Percentiles rank a stretch among this genome's conserved stretches.
Conservation (phyloP, 2,797 vertebrate genomes). For the Tiaroga cobitis region DNA sequence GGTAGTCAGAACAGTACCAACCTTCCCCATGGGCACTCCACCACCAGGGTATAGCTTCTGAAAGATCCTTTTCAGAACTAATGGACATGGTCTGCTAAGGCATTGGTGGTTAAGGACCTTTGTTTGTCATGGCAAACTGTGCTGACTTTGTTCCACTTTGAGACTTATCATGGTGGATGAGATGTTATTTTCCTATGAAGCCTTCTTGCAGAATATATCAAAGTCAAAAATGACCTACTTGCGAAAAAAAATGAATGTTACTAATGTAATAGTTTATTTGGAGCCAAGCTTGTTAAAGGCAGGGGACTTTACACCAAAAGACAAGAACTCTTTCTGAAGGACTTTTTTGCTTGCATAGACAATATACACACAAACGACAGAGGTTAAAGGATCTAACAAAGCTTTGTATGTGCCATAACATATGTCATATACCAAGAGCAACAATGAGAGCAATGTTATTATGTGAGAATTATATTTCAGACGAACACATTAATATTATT, state of each 20-base stretch:
- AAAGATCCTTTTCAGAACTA: conserved; percentile 42
- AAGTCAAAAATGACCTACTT: conserved; percentile 72
- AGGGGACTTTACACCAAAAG: conserved; percentile 70
- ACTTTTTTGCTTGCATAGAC: conserved; percentile 62
- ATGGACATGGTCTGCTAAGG: conserved; percentile 39
- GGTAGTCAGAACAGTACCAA: conserved; percentile 95
- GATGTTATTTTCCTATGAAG: conserved; percentile 82
- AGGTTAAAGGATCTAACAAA: conserved; percentile 67
- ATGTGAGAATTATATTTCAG: conserved; percentile 59
- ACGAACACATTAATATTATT: conserved; percentile 52
- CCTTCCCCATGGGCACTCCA: conserved; percentile 93
- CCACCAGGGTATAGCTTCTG: conserved; percentile 92
- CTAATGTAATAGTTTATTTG: conserved; percentile 75
- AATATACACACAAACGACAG: conserved; percentile 47
- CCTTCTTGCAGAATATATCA: conserved; percentile 76
- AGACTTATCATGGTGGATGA: conserved; percentile 72
- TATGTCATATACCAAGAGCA: conserved; percentile 70
- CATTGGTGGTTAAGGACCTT: conserved; percentile 33
- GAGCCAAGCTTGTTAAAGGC: conserved; percentile 70
- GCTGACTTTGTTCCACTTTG: conserved; percentile 57
- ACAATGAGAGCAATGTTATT: conserved; percentile 63
- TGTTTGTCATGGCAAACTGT: conserved; percentile 30
- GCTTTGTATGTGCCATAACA: conserved; percentile 79
- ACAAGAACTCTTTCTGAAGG: conserved; percentile 55
- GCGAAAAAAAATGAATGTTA: conserved; percentile 78